Evolutionary conservation across 2,888 invertebrate species (phyloP).

Genomic region (Phrixothrix hirtus): DNA sequence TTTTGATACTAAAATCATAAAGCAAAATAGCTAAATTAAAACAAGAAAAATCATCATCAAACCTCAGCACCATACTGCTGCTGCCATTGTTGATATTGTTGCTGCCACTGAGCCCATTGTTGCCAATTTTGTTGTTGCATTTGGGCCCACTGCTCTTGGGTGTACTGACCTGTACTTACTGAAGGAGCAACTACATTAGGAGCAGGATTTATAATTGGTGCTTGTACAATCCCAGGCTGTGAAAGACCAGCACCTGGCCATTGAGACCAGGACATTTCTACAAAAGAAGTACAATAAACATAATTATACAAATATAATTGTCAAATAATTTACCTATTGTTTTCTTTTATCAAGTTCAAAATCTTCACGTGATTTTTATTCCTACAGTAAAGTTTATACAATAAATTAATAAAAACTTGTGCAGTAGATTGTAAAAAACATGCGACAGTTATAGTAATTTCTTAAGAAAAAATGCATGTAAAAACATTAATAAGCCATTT

Average conservation of each 20-base stretch:
- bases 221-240: slow-evolving; percentile 23
- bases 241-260: slow-evolving; percentile 41
- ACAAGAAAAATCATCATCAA: slow-evolving; percentile 29
- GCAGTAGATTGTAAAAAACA: background rate
- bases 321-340: background rate
- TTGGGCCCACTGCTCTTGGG: slow-evolving; percentile 69
- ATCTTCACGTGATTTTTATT: background rate
- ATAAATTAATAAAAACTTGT: background rate
- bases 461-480: too few relatives aligned
- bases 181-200: slow-evolving; percentile 32
- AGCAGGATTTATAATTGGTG: slow-evolving; percentile 42
- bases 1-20: slow-evolving; percentile 59
- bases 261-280: slow-evolving; percentile 52
- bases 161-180: slow-evolving; percentile 54
- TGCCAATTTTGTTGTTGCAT: slow-evolving; percentile 74
- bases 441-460: background rate
- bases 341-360: background rate
- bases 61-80: slow-evolving; percentile 76
- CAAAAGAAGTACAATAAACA: background rate
- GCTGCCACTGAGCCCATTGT: slow-evolving; percentile 78
- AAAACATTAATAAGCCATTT: too few relatives aligned
- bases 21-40: slow-evolving; percentile 3
- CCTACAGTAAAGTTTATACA: background rate
- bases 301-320: background rate
- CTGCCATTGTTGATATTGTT: slow-evolving; percentile 77